Percentiles rank a stretch among this genome's conserved stretches.
Conservation (phyloP, 2,113 vertebrate genomes). For the Kryptolebias marmoratus region DNA sequence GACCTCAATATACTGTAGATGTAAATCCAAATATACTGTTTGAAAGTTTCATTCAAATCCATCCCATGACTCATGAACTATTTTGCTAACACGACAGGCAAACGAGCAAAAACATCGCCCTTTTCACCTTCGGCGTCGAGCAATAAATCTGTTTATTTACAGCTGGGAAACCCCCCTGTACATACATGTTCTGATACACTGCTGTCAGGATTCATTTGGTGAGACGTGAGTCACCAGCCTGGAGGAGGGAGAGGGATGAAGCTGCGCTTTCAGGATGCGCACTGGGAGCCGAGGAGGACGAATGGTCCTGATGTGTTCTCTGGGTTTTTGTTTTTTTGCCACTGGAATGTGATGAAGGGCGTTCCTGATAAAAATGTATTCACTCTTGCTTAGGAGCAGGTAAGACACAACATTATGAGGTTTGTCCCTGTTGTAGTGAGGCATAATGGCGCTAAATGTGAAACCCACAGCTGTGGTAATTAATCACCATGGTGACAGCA, state of each 20-base stretch:
- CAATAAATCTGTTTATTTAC: too few relatives aligned
- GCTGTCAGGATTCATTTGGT: slow-evolving; percentile 15
- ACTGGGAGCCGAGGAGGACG: slow-evolving; percentile 20
- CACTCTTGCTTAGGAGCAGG: background rate
- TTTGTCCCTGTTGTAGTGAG: background rate
- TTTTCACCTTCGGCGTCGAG: too few relatives aligned
- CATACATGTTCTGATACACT: too few relatives aligned
- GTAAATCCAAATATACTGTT: too few relatives aligned
- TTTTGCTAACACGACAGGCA: too few relatives aligned
- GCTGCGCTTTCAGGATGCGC: slow-evolving; percentile 30
- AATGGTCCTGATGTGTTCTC: background rate
- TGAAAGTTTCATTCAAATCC: too few relatives aligned
- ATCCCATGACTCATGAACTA: too few relatives aligned
- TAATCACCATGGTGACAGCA: slow-evolving; percentile 1
- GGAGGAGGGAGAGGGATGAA: slow-evolving; percentile 27
- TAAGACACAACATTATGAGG: slow-evolving; percentile 1
- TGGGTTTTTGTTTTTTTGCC: background rate
- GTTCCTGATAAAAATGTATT: background rate
- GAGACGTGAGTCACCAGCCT: slow-evolving; percentile 40
- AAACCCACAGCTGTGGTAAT: slow-evolving; percentile 29
- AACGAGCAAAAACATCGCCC: too few relatives aligned
- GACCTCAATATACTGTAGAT: too few relatives aligned
- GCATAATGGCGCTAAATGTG: background rate
- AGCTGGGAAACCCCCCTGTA: too few relatives aligned
- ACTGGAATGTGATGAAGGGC: background rate